Evolutionary conservation across 1,140 invertebrate genomes (phyloP), one percentile per base, ranked within the genome.

Genomic region (Drosophila lacteicornis): DNA sequence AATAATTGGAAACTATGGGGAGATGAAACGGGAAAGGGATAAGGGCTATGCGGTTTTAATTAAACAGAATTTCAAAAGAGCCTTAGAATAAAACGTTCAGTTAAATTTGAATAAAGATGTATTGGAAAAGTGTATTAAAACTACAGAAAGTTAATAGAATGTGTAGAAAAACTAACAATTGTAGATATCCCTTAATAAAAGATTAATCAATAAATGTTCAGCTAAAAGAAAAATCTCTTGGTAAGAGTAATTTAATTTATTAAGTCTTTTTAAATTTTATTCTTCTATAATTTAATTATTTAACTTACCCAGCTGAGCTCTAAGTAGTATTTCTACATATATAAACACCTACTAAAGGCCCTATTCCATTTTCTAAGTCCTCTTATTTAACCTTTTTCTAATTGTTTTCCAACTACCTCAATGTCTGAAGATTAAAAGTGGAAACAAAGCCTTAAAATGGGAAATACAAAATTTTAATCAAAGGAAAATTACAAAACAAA

Each of bases 401-500:
- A 36, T 66, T 75, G n/a, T 57, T 55, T 15, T 38, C n/a, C n/a
- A 36, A 53, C 33, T 7, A 33, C 17, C 30, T 38, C 1, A 22
- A 38, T 13, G 15, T 63, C 63, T 57, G 38, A 19, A 75, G 57
- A 75, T 69, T 45, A 78, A 42, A 73, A 71, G 30, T 49, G 56
- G 49, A 15, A 43, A 45, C 13, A 30, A 50, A 43, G 9, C 8
- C 33, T 33, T 43, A 15, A 19, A 17, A 30, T 9, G n/a, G 22
- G 15, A 42, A 22, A 55, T 4, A 40, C 69, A 71, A 68, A 61
- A 83, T 62, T 78, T 74, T 80, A 84, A 87, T 87, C 80, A 87
- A 88, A 88, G 70, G 74, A 61, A 88, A 81, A 84, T 88, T 65
- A 84, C 43, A 75, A 78, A 81, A 81, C 75, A 88, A 87, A 68